phyloP scores from a whole-genome alignment of 2,888 invertebrate genomes.

The Parnassius apollo region DNA sequence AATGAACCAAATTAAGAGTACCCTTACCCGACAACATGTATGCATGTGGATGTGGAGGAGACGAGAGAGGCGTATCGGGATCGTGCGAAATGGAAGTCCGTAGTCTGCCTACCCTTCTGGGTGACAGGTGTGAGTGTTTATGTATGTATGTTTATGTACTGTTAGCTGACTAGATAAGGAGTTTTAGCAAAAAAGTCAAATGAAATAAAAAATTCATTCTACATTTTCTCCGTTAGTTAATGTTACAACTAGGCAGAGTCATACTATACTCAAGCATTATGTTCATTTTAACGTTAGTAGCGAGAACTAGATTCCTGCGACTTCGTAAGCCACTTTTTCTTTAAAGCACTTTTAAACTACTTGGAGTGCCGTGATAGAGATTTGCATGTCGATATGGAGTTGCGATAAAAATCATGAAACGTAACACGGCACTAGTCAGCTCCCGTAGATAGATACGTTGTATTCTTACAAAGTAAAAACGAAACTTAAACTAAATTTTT shows the following conservation, averaged over 20 bases:
- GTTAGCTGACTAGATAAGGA: too few relatives aligned
- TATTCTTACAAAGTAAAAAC: too few relatives aligned
- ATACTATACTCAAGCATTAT: constrained; percentile 22
- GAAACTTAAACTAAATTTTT: too few relatives aligned
- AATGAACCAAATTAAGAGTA: too few relatives aligned
- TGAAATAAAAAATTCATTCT: not conserved
- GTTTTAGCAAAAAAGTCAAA: not conserved
- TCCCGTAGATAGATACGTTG: constrained; percentile 32
- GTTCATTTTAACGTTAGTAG: constrained; percentile 26
- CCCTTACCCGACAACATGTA: too few relatives aligned
- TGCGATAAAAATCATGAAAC: constrained; percentile 43
- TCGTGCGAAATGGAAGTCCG: too few relatives aligned
- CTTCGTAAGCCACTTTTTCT: constrained; percentile 43
- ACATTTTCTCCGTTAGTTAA: constrained; percentile 1
- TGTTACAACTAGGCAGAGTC: constrained; percentile 16
- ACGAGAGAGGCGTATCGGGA: too few relatives aligned
- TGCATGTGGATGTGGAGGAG: too few relatives aligned
- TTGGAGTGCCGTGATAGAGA: constrained; percentile 48
- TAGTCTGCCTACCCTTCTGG: too few relatives aligned
- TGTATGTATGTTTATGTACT: too few relatives aligned
- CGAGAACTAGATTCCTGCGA: constrained; percentile 32
- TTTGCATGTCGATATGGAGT: constrained; percentile 53
- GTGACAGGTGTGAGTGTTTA: too few relatives aligned
- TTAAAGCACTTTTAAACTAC: constrained; percentile 46
- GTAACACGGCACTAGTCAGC: constrained; percentile 35